phyloP scores from a whole-genome alignment of 2,113 vertebrate genomes.

The Indicator indicator region DNA sequence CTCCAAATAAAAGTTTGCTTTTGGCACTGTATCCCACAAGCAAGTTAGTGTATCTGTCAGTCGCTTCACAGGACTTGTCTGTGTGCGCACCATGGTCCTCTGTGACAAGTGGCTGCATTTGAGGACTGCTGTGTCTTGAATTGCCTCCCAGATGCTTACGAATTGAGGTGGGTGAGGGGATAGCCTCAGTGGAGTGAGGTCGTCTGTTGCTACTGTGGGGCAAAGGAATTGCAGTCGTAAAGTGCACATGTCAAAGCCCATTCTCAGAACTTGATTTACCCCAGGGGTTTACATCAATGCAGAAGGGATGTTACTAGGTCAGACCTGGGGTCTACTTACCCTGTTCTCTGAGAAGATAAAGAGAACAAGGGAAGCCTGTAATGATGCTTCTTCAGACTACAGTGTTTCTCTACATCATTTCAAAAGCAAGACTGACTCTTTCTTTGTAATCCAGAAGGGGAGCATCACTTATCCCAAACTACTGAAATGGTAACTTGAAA shows the following conservation, averaged over 20 bases:
- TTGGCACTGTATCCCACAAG: not conserved
- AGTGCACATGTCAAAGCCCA: not conserved
- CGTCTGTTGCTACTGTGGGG: not conserved
- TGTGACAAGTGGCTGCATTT: not conserved
- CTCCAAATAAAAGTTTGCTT: not conserved
- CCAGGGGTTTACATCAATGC: not conserved
- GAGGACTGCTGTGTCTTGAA: not conserved
- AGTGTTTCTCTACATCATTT: not conserved
- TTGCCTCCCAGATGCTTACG: not conserved
- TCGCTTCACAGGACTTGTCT: not conserved
- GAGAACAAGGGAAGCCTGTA: not conserved
- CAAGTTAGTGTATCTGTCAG: not conserved
- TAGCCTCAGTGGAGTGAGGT: not conserved
- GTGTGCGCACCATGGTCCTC: not conserved
- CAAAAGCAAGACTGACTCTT: not conserved
- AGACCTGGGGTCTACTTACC: not conserved
- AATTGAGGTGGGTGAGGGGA: accelerated
- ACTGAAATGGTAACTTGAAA: not conserved
- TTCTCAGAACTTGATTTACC: not conserved
- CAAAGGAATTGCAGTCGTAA: not conserved
- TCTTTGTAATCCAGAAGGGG: not conserved
- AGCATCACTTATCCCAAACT: not conserved
- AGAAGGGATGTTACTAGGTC: not conserved
- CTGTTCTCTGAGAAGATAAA: not conserved
- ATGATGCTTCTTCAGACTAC: not conserved